Base-by-base conservation (phyloP, 2,797 vertebrate species). In the Cossypha polioptera region DNA sequence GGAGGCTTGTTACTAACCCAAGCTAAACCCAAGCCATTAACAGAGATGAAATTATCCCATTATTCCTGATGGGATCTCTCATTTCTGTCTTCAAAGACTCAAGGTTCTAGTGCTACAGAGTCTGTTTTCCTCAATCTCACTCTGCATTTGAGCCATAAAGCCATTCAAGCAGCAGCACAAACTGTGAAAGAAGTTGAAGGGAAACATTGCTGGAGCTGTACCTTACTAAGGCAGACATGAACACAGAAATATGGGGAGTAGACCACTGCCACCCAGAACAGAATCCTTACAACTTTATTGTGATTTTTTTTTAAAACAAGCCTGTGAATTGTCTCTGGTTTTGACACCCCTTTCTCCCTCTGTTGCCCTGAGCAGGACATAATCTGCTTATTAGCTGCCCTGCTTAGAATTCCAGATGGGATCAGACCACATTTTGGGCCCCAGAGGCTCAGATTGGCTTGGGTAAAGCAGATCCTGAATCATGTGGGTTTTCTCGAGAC, bases 361-460 rank as follows among this genome's bases (percentile, higher is more conserved):
- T 18, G 1, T 36, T 90, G 88, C 36, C 55, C 48, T 85, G 63
- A 65, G 83, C 19, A 51, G 55, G 45, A 66, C 51, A 62, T 96
- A 97, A 96, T 96, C 96, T 76, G 18, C 85, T 97, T 92, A 94
- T 63, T 72, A 83, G 88, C 51, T 59, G 86, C 40, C 51, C 68
- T 92, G 66, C 80, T 97, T 93, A 68, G 87, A 91, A 97, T 97
- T 97, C 94, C 97, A 86, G 59, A 36, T 81, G 0, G 1, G 96
- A 94, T 96, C 81, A 95, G 81, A 81, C 66, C 69, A 62, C 45
- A 24, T 8, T 74, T 59, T 88, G 51, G 54, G 85, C 61, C 75
- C 68, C 85, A 61, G 45, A 69, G 76, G 81, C 42, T 90, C 87
- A 95, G 75, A 42, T 33, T 25, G 36, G 24, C 40, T 89, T 72